Conservation (phyloP, 2,888 invertebrate genomes). For the Smittia sp. region DNA sequence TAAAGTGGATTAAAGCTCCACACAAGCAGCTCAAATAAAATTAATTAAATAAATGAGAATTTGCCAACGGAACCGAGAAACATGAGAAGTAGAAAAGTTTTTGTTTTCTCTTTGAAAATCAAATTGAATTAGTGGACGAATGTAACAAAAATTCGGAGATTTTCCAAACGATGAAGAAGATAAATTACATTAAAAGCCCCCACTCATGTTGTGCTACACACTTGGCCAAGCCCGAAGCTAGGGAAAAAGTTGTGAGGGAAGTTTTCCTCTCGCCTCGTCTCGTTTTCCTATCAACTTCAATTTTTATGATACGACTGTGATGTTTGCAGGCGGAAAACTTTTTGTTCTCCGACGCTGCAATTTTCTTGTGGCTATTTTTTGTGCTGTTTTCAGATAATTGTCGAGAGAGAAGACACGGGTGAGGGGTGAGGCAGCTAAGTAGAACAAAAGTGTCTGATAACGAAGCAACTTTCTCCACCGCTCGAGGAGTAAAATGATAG, state of each 20-base stretch:
- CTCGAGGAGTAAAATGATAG: slow-evolving; percentile 27
- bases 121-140: slow-evolving; percentile 2
- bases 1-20: neutral
- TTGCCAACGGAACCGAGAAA: neutral
- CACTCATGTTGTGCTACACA: neutral
- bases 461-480: slow-evolving; percentile 21
- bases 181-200: slow-evolving; percentile 39
- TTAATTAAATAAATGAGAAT: slow-evolving; percentile 24
- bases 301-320: slow-evolving; percentile 17
- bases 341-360: slow-evolving; percentile 11
- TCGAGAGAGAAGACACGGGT: neutral
- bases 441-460: slow-evolving; percentile 38
- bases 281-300: slow-evolving; percentile 34
- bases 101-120: slow-evolving; percentile 1
- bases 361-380: slow-evolving; percentile 23
- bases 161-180: slow-evolving; percentile 29
- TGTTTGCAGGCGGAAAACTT: neutral
- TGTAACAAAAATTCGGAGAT: slow-evolving; percentile 16
- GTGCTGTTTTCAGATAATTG: slow-evolving; percentile 25
- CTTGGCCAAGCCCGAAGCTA: neutral
- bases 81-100: slow-evolving; percentile 13
- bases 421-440: neutral
- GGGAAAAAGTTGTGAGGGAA: neutral
- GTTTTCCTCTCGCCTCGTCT: neutral
- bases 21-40: slow-evolving; percentile 23